Evolutionary conservation across 2,888 invertebrate genomes (phyloP), one percentile per base, ranked within the genome.

Genomic region (Linnaemya vulpina): DNA sequence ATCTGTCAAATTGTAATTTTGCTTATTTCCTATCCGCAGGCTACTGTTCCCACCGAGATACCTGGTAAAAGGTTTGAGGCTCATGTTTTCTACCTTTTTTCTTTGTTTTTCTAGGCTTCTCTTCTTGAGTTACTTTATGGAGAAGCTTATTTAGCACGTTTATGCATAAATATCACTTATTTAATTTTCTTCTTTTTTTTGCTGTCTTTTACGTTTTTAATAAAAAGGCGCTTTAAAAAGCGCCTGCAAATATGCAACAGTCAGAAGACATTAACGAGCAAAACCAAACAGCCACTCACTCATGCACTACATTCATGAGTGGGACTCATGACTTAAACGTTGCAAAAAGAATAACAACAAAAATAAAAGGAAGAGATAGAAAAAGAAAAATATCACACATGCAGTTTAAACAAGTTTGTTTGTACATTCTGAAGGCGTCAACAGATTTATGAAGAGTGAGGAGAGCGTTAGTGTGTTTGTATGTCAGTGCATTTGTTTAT

Each of bases 161-260:
- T 73, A 71, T 30, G 5, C 30, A 30, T 30, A 30, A 30, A 30
- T 20, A 58, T n/a, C 38, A 22, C 22, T 55, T 55, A 22, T 53
- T 55, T 55, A 15, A n/a, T n/a, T 25, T 46, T 25, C 22, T 17
- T 73, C 7, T 1, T 20, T 15, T 11, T 11, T 5, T 30, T 74
- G 30, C 17, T 46, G 20, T 67, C 76, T 46, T 3, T 9, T 30
- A 38, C 40, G 10, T 10, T 43, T 25, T 40, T 35, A 51, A 38
- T n/a, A 15, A 7, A 55, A 55, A 43, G 30, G 35, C n/a, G 13
- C 25, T 35, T 78, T 68, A 62, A 68, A n/a, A 55, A 76, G 75
- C 11, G 80, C 83, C 87, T 87, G 75, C 75, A 86, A 86, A 86
- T 87, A 87, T 87, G 87, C 88, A 88, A 87, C 88, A 88, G 83